A percentile compares a stretch with the other conserved stretches of the same genome.
Conservation (phyloP, 2,888 invertebrate species). For the Mesoligia furuncula region DNA sequence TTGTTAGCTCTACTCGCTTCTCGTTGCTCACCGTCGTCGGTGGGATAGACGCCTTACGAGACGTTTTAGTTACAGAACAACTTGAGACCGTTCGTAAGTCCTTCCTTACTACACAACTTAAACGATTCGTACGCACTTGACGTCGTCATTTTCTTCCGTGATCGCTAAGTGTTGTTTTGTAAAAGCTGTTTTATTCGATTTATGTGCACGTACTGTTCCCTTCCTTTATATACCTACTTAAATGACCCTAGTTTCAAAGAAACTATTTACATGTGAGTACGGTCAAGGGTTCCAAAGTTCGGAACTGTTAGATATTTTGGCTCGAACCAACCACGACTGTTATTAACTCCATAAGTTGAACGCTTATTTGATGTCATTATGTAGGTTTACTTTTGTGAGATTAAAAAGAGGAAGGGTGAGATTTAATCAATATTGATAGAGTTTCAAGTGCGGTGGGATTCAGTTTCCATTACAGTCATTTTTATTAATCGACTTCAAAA, state of each 20-base stretch:
- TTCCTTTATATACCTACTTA: slow-evolving; percentile 60
- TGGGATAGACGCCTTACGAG: not conserved
- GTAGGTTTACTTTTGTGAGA: slow-evolving; percentile 44
- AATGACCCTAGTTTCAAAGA: slow-evolving; percentile 71
- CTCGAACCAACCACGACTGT: slow-evolving; percentile 64
- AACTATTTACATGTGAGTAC: slow-evolving; percentile 73
- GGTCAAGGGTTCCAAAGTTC: slow-evolving; percentile 66
- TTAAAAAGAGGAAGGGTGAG: slow-evolving; percentile 25
- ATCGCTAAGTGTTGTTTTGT: slow-evolving; percentile 54
- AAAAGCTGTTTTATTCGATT: slow-evolving; percentile 65
- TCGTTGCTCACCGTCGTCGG: not conserved
- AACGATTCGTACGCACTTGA: slow-evolving; percentile 29
- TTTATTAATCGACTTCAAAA: not conserved
- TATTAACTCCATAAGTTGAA: slow-evolving; percentile 62
- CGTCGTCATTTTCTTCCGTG: slow-evolving; percentile 39
- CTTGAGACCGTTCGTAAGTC: slow-evolving; percentile 12
- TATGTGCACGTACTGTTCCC: slow-evolving; percentile 67
- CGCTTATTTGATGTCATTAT: slow-evolving; percentile 63
- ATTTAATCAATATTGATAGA: slow-evolving; percentile 26
- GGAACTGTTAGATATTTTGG: slow-evolving; percentile 55
- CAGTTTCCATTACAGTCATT: not conserved
- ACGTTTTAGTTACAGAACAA: slow-evolving; percentile 27
- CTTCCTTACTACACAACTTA: slow-evolving; percentile 15
- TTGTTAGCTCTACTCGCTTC: not conserved
- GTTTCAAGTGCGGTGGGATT: slow-evolving; percentile 28